Evolutionary conservation across 2,888 invertebrate species (phyloP), one percentile per base, ranked within the genome.

Genomic region (Agriopis leucophaearia): DNA sequence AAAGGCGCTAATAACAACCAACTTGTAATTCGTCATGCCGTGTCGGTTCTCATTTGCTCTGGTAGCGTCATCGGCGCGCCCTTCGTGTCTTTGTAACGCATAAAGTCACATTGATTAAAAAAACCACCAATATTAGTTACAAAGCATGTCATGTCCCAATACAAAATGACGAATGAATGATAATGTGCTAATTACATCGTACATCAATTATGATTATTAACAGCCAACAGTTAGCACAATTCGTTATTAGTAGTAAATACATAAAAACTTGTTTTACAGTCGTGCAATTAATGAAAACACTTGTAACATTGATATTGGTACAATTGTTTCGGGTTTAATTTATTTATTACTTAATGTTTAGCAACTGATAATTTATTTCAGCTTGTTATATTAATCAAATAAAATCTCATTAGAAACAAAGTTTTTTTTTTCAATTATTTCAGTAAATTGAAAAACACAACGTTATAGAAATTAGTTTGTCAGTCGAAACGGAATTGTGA

Each of bases 101-200:
- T 27, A 27, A 27, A 27, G n/a, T 38, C 44, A 13, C 7, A 13
- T 44, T 13, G 44, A 13, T 38, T 0, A 9, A 38, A 38, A 51
- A 51, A 69, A 61, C 45, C 60, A 51, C 55, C 69, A 54, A 45
- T 38, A 73, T 81, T 81, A 82, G 73, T 77, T 47, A 61, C 57
- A 47, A 83, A 80, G 79, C 80, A 78, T 78, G 76, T 13, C 58
- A 73, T 72, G 61, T 70, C 72, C 73, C 75, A 75, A 73, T 48
- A 73, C 72, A 61, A 70, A 62, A 66, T 44, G 42, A 50, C 13
- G 9, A 40, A 60, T 59, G 47, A 57, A 59, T 56, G 57, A n/a
- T 50, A 62, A 48, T 4, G 58, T 35, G 40, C 35, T n/a, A 12
- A 54, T 67, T 50, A 40, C 61, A 64, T 62, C 4, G 48, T 56